Percentiles rank a stretch among this genome's conserved stretches.
Evolutionary conservation across 35 echinoderm and acorn worm genomes (phyloP).

Genomic region (Apostichopus japonicus): DNA sequence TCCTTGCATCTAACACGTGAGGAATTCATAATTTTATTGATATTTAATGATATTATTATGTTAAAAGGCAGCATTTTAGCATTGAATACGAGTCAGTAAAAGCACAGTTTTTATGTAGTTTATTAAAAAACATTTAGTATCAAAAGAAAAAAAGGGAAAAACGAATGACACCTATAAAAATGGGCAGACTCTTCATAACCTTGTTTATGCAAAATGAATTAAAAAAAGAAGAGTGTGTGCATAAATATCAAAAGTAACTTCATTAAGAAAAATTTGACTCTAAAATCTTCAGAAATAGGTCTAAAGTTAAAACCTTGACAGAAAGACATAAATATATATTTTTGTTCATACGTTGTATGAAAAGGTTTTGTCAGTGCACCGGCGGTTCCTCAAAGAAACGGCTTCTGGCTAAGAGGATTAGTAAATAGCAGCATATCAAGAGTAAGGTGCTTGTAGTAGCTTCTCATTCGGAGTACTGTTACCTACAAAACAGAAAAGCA

Average conservation of each 20-base stretch:
- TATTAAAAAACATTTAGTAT: background rate
- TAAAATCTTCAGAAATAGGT: background rate
- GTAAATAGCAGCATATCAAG: background rate
- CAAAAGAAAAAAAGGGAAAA: background rate
- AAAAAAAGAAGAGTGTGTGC: background rate
- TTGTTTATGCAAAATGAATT: background rate
- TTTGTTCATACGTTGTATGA: background rate
- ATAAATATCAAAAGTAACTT: too few relatives aligned
- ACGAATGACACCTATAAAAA: background rate
- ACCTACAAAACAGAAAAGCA: background rate
- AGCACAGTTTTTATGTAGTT: background rate
- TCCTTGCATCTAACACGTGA: too few relatives aligned
- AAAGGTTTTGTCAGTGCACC: background rate
- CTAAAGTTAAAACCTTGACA: background rate
- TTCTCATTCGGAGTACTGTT: background rate
- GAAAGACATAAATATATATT: constrained; percentile 1
- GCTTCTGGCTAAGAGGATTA: too few relatives aligned
- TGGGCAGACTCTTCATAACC: background rate
- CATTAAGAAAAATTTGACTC: background rate
- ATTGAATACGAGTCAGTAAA: background rate
- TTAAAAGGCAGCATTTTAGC: background rate
- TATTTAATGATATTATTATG: background rate
- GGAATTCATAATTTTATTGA: background rate
- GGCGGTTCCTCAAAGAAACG: background rate
- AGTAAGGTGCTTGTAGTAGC: background rate